These are phyloP conservation scores for Carabus problematicus DNA, from an alignment of 2,888 invertebrate species.

Conservation along the genomic window DNA sequence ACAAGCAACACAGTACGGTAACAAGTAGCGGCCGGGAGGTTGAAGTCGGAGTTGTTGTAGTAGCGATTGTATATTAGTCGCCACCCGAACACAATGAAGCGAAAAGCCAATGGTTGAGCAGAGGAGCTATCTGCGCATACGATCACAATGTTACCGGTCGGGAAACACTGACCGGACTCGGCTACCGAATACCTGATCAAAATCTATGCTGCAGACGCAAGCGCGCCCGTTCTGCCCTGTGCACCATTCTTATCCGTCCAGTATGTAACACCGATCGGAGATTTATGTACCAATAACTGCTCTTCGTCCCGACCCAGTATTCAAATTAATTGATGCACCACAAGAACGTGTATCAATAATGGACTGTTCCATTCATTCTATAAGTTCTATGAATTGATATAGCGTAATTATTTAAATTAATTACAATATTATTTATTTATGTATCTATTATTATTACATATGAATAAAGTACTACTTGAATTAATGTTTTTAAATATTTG, in stretches of 20 bases:
- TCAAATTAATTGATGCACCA: not conserved
- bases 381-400: no score
- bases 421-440: no score
- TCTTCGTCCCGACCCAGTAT: not conserved
- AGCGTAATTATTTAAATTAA: no score
- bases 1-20: no score
- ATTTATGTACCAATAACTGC: no score
- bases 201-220: constrained; percentile 7
- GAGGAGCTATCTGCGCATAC: constrained; percentile 15
- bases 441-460: no score
- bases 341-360: not conserved
- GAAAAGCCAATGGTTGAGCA: constrained; percentile 17
- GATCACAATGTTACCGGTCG: constrained; percentile 18
- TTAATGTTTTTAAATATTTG: no score
- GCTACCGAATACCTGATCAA: constrained; percentile 38
- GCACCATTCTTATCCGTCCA: constrained; percentile 11
- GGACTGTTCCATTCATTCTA: no score
- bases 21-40: no score
- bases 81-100: constrained; percentile 20
- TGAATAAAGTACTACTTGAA: no score
- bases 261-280: no score
- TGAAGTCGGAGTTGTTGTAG: not conserved
- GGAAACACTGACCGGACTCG: constrained; percentile 12
- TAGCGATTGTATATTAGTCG: constrained; percentile 23
- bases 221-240: constrained; percentile 2